Base-by-base conservation (phyloP, 1,140 invertebrate genomes). In the Ceratina japonica region DNA sequence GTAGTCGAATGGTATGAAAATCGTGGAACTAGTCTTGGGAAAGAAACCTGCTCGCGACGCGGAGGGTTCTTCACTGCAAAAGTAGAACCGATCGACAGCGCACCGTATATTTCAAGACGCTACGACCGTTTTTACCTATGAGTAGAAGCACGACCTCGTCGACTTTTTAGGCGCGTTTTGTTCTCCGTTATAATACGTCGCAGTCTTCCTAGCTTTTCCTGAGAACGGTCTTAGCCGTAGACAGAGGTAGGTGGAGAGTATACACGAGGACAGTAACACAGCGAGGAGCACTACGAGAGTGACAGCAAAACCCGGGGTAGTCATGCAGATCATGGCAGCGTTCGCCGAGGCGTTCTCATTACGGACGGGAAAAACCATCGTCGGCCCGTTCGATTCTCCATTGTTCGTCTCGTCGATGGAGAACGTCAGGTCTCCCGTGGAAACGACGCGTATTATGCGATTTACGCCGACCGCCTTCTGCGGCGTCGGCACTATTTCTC, bases 221-320 rank as follows among this genome's bases (percentile, higher is more conserved):
- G 84, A 80, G 83, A 96, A 95, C 18, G 96, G 95, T 84, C 96
- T 93, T 84, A 97, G 91, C 81, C 96, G 94, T 51, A 97, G 93
- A 88, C 97, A 98, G 4, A 98, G 93, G 82, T 97, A 96, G 2
- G 96, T 95, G 27, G 97, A 98, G 56, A 97, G 93, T 15, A 97
- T 92, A 88, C 96, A 98, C 3, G 97, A 97, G 61, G 95, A 95
- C 24, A 98, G 91, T 64, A 98, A 92, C 61, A 97, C 95, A 62
- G 94, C 95, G 44, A 98, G 92, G 4, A 98, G 93, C 16, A 98
- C 94, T 51, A 97, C 94, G 12, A 98, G 93, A 12, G 97, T 97
- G 8, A 97, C 95, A 52, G 97, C 96, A 89, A 98, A 98, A 0
- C 97, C 96, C 16, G 97, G 96, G 2, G 97, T 97, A 1, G 97